phyloP scores from a whole-genome alignment of 2,113 vertebrate species.

The Tricholaema leucomelas region DNA sequence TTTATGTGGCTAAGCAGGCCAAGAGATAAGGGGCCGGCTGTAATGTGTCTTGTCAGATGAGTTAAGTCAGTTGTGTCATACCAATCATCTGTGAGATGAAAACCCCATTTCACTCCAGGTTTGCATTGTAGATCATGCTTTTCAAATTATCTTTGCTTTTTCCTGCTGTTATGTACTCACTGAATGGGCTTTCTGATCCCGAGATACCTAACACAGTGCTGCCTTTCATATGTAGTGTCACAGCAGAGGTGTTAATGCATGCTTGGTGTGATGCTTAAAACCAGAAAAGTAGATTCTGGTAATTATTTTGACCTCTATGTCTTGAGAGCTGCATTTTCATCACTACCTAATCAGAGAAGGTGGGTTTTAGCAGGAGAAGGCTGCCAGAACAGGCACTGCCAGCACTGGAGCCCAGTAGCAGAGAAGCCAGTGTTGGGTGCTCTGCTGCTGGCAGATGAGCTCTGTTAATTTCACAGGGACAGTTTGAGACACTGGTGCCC shows the following conservation, averaged over 20 bases:
- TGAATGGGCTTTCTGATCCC: background rate
- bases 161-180: background rate
- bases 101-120: background rate
- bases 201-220: background rate
- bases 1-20: slow-evolving; percentile 64
- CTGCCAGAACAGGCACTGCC: background rate
- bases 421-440: accelerated
- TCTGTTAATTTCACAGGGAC: background rate
- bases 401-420: background rate
- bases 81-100: slow-evolving; percentile 32
- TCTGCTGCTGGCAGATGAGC: background rate
- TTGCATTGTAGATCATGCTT: slow-evolving; percentile 18
- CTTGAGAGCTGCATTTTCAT: background rate
- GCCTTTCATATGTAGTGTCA: background rate
- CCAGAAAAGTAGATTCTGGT: background rate
- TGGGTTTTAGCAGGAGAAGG: background rate
- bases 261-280: background rate
- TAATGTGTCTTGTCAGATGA: slow-evolving; percentile 67
- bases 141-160: slow-evolving; percentile 18
- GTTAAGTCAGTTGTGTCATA: slow-evolving; percentile 45
- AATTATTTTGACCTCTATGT: background rate
- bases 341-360: background rate
- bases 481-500: background rate
- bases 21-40: slow-evolving; percentile 64
- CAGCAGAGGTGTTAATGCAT: background rate